Evolutionary conservation across 2,113 vertebrate genomes (phyloP).

Genomic region (Orycteropus afer): DNA sequence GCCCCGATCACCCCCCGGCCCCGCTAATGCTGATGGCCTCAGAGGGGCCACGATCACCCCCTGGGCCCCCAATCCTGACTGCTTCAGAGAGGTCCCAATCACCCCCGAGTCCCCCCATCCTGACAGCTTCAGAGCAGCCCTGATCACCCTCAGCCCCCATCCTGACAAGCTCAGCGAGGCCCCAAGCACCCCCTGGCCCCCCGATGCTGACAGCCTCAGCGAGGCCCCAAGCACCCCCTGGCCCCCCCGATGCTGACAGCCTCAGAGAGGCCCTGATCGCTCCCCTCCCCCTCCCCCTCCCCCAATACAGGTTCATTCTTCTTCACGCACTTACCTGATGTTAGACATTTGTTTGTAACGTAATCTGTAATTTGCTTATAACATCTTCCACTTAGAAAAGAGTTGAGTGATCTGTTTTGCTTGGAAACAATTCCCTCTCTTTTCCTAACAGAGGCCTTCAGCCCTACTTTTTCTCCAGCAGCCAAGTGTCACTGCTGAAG

Average conservation of each 20-base stretch:
- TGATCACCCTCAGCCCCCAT: too few relatives aligned
- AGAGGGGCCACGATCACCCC: neutral
- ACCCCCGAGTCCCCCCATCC: too few relatives aligned
- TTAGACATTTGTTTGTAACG: neutral
- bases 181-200: too few relatives aligned
- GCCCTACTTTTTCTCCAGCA: too few relatives aligned
- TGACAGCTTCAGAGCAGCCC: neutral
- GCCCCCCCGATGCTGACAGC: rapidly evolving
- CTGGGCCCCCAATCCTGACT: too few relatives aligned
- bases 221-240: neutral
- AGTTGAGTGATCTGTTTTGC: neutral
- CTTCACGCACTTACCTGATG: neutral
- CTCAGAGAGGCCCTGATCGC: neutral
- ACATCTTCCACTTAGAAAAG: neutral
- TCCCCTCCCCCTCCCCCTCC: too few relatives aligned
- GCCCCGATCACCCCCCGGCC: too few relatives aligned
- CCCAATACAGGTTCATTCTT: neutral
- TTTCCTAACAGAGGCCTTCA: neutral
- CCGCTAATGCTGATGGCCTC: rapidly evolving
- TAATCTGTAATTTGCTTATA: neutral
- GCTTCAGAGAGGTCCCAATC: neutral
- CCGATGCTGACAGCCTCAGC: rapidly evolving
- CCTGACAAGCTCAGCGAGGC: neutral
- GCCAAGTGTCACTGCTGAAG: neutral
- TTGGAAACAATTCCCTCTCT: neutral